Evolutionary conservation across 2,888 invertebrate species (phyloP).

Genomic region (Xanthia togata): DNA sequence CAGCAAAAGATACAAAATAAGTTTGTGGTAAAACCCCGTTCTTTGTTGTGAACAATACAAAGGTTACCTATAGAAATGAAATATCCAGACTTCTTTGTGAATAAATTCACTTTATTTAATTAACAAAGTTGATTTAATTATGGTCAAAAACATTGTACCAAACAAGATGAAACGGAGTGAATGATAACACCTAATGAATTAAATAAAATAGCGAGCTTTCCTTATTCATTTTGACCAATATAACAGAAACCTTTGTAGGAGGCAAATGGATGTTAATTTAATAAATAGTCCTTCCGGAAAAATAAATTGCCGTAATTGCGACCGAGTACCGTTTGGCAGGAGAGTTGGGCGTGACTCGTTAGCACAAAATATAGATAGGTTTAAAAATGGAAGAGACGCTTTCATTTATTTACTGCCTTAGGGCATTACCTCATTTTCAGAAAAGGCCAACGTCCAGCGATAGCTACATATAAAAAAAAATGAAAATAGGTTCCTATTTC

Average conservation of each 20-base stretch:
- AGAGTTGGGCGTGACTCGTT: slow-evolving; percentile 71
- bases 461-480: neutral
- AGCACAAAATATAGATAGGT: slow-evolving; percentile 68
- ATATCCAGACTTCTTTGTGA: slow-evolving; percentile 25
- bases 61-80: slow-evolving; percentile 37
- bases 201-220: slow-evolving; percentile 63
- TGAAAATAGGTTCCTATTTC: neutral
- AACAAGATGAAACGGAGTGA: slow-evolving; percentile 53
- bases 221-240: slow-evolving; percentile 67
- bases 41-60: slow-evolving; percentile 50
- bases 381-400: slow-evolving; percentile 52
- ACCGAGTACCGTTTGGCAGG: slow-evolving; percentile 69
- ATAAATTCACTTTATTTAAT: slow-evolving; percentile 44
- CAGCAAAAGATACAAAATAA: slow-evolving; percentile 45
- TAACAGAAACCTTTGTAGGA: slow-evolving; percentile 67
- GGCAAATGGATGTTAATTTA: slow-evolving; percentile 77
- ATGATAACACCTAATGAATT: slow-evolving; percentile 64
- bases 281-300: slow-evolving; percentile 75
- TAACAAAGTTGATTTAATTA: slow-evolving; percentile 54
- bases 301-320: slow-evolving; percentile 75
- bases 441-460: slow-evolving; percentile 4
- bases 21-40: slow-evolving; percentile 41
- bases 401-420: slow-evolving; percentile 41
- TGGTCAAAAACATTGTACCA: slow-evolving; percentile 36
- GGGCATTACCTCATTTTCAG: slow-evolving; percentile 18